A percentile compares a stretch with the other conserved stretches of the same genome.
phyloP scores from a whole-genome alignment of 2,888 invertebrate species.

The Lagria hirta region DNA sequence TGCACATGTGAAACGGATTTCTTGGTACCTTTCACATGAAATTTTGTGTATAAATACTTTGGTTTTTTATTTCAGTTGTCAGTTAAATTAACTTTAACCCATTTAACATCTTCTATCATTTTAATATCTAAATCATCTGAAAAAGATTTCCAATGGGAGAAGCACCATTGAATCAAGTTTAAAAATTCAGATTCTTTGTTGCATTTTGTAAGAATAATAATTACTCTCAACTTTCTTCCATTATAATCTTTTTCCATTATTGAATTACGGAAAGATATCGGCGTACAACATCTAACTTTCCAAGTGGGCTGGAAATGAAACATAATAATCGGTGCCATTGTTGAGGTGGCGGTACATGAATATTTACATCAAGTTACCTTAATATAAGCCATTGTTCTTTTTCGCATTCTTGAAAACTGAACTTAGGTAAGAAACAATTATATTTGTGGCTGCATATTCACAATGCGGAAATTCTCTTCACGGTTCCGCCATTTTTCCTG shows the following conservation, averaged over 20 bases:
- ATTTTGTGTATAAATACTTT: conserved; percentile 36
- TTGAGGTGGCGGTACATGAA: conserved; percentile 39
- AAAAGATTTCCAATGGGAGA: conserved; percentile 1
- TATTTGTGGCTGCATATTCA: conserved; percentile 24
- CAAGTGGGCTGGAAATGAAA: conserved; percentile 37
- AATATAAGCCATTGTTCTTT: conserved; percentile 42
- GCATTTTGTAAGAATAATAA: conserved; percentile 22
- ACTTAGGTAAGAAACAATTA: conserved; percentile 37
- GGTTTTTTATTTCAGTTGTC: conserved; percentile 38
- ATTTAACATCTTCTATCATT: conserved; percentile 10
- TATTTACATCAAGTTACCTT: conserved; percentile 44
- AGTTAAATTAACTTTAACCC: conserved; percentile 36
- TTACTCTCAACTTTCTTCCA: conserved; percentile 20
- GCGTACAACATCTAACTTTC: conserved; percentile 38
- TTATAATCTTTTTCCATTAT: conserved; percentile 19
- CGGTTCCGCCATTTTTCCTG: conserved; percentile 8
- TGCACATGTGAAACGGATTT: conserved; percentile 38
- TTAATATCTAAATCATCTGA: background rate
- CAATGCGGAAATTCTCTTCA: conserved; percentile 22
- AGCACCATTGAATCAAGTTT: conserved; percentile 12
- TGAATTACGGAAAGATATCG: conserved; percentile 30
- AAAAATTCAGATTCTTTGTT: conserved; percentile 22
- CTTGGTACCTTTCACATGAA: conserved; percentile 41
- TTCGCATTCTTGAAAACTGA: conserved; percentile 38
- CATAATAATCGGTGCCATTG: conserved; percentile 42